Base-by-base conservation (phyloP, 2,113 vertebrate species). In the Alaudala cheleensis region DNA sequence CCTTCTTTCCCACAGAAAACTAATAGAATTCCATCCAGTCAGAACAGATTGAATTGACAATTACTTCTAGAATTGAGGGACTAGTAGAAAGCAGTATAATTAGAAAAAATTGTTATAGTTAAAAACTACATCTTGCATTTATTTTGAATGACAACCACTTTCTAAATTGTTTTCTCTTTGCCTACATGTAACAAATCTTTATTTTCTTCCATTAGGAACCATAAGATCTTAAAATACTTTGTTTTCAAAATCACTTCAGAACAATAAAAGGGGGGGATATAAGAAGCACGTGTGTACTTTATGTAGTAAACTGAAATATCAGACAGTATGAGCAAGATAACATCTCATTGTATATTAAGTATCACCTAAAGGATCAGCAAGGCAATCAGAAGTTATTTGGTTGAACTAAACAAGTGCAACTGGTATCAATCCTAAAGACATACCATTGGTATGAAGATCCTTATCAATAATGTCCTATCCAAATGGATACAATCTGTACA, bases 261-360 rank as follows among this genome's bases (percentile, higher is more conserved):
- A 34, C 31, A 94, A 65, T 78, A 74, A 54, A 86, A n/a, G 37
- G 18, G 49, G 50, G 20, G 39, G 22, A 74, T 54, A 81, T 9
- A 23, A 69, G 74, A 90, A 78, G 67, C 44, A 73, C 44, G 13
- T 81, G 31, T n/a, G 16, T 73, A 81, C 45, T 91, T 90, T 69
- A 88, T 57, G 44, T 78, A 86, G 56, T 56, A 92, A 94, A 92
- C 9, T 65, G 70, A 95, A 92, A 74, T 83, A 95, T 65, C 69
- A 92, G 53, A 57, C 69, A 77, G 33, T 56, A 92, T 79, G 70
- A 88, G 42, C 40, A 97, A 90, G 44, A 61, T 44, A 80, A 69
- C 79, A 84, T 93, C 66, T 96, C 92, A 94, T 50, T 91, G 37
- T 71, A 37, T 90, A 87, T 79, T 88, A 94, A 92, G 14, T 73